Evolutionary conservation across 2,113 vertebrate species (phyloP).

Genomic region (Carassius auratus): DNA sequence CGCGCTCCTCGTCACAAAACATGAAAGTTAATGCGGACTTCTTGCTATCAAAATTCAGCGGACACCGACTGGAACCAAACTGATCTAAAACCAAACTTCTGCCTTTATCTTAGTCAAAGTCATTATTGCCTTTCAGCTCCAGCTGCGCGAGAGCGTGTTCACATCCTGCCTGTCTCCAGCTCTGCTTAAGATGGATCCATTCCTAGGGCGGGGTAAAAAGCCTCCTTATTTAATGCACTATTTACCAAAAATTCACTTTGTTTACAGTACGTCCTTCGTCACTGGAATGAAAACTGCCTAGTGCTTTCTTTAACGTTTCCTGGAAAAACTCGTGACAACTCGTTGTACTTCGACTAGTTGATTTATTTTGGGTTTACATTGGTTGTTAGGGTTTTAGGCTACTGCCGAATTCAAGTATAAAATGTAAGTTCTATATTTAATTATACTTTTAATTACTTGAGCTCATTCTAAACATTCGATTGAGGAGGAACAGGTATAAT

Average conservation of each 20-base stretch:
- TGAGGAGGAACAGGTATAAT: neutral
- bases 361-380: neutral
- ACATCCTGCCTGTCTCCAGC: conserved; percentile 29
- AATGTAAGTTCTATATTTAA: neutral
- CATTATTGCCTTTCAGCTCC: neutral
- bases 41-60: neutral
- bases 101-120: neutral
- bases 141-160: neutral
- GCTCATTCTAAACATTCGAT: neutral
- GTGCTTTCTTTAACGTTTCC: neutral
- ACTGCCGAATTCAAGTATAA: neutral
- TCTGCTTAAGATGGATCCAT: neutral
- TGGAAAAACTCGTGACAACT: neutral
- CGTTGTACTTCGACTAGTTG: neutral
- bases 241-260: neutral
- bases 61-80: neutral
- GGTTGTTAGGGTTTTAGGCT: too few relatives aligned
- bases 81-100: neutral
- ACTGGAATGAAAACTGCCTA: neutral
- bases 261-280: neutral
- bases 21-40: neutral
- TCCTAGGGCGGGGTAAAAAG: conserved; percentile 8
- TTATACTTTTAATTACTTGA: too few relatives aligned
- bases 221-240: neutral
- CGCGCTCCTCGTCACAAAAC: neutral